Conservation (phyloP, 2,888 invertebrate species). For the Cybosia mesomella region DNA sequence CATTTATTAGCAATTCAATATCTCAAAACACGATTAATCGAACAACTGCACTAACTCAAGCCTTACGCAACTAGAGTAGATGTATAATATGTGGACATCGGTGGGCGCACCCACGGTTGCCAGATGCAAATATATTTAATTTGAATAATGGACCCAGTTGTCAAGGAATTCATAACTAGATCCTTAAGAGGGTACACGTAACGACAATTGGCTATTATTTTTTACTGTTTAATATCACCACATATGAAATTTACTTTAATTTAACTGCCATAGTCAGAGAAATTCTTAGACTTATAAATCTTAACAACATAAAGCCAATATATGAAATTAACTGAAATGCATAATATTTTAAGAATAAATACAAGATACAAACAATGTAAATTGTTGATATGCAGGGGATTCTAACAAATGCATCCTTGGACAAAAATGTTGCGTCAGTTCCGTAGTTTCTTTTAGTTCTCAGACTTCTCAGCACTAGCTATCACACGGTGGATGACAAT, state of each 20-base stretch:
- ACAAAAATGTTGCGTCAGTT: no score
- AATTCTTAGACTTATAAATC: background rate
- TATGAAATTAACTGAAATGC: background rate
- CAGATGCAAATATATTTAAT: slow-evolving; percentile 55
- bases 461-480: no score
- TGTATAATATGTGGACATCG: slow-evolving; percentile 39
- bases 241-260: background rate
- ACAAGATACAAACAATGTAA: no score
- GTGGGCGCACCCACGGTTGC: slow-evolving; percentile 62
- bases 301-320: background rate
- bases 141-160: slow-evolving; percentile 48
- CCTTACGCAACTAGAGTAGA: slow-evolving; percentile 46
- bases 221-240: background rate
- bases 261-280: background rate
- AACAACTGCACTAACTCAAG: slow-evolving; percentile 44
- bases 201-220: slow-evolving; percentile 19
- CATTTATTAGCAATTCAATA: slow-evolving; percentile 53
- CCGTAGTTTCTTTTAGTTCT: no score
- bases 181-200: slow-evolving; percentile 38
- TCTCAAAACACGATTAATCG: slow-evolving; percentile 49
- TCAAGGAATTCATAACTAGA: slow-evolving; percentile 45
- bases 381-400: no score
- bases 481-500: slow-evolving; percentile 43
- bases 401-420: no score
- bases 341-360: no score